phyloP scores from a whole-genome alignment of 2,113 vertebrate genomes.

The Pterophyllum scalare region DNA sequence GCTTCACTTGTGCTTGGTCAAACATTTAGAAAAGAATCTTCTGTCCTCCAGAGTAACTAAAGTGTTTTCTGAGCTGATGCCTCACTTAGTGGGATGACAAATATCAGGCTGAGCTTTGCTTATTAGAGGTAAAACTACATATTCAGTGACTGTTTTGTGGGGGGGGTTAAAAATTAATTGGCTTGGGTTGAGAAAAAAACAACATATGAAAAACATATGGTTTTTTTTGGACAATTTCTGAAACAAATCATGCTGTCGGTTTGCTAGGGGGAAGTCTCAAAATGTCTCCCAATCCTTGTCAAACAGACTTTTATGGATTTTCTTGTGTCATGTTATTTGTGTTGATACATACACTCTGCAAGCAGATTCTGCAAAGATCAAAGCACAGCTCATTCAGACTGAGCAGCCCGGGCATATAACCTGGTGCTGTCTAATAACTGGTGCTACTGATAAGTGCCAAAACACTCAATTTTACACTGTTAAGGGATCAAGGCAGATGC shows the following conservation, averaged over 20 bases:
- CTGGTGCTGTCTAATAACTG: conserved; percentile 27
- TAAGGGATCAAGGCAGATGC: conserved; percentile 22
- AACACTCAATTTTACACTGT: conserved; percentile 33
- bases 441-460: conserved; percentile 37
- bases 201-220: not conserved
- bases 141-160: not conserved
- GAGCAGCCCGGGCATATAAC: conserved; percentile 38
- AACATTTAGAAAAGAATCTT: not conserved
- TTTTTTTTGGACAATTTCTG: conserved; percentile 6
- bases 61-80: not conserved
- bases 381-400: conserved; percentile 17
- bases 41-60: not conserved
- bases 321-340: conserved; percentile 11
- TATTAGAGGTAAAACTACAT: not conserved
- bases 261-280: not conserved
- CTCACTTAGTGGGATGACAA: not conserved
- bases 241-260: conserved; percentile 10
- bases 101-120: not conserved
- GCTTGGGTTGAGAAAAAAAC: not conserved
- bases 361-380: conserved; percentile 12
- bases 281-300: not conserved
- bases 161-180: not conserved
- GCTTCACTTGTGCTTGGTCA: not conserved
- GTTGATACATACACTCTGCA: not conserved
- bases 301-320: conserved; percentile 2